phyloP scores from a whole-genome alignment of 2,113 vertebrate genomes.

The Erythrocercus mccallii region DNA sequence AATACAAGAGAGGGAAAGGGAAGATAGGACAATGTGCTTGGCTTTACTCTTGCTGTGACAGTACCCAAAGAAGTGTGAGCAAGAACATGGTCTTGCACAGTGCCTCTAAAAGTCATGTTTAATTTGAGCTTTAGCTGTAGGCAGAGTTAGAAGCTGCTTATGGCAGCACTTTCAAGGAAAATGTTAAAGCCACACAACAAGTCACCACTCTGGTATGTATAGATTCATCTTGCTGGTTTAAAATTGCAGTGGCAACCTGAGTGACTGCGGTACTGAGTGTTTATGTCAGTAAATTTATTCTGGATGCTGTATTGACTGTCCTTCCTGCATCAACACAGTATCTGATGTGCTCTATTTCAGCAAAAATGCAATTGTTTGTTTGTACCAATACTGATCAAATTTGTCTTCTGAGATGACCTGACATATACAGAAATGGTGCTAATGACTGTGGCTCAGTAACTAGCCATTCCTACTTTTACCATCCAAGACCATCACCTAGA shows the following conservation, averaged over 20 bases:
- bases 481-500: not conserved
- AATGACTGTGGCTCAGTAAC: not conserved
- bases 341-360: not conserved
- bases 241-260: not conserved
- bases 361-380: not conserved
- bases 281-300: not conserved
- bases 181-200: not conserved
- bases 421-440: not conserved
- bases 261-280: not conserved
- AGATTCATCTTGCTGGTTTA: not conserved
- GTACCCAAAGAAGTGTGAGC: not conserved
- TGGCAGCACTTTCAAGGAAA: not conserved
- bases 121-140: not conserved
- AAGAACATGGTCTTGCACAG: not conserved
- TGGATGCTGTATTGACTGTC: not conserved
- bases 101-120: not conserved
- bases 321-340: not conserved
- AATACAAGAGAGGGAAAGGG: not conserved
- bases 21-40: not conserved
- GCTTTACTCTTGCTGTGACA: not conserved
- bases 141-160: not conserved
- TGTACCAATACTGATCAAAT: accelerated
- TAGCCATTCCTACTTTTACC: not conserved
- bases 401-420: not conserved
- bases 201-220: not conserved